Percentiles rank a stretch among this genome's conserved stretches.
phyloP scores from a whole-genome alignment of 2,888 invertebrate species.

The Laspeyria flexula region DNA sequence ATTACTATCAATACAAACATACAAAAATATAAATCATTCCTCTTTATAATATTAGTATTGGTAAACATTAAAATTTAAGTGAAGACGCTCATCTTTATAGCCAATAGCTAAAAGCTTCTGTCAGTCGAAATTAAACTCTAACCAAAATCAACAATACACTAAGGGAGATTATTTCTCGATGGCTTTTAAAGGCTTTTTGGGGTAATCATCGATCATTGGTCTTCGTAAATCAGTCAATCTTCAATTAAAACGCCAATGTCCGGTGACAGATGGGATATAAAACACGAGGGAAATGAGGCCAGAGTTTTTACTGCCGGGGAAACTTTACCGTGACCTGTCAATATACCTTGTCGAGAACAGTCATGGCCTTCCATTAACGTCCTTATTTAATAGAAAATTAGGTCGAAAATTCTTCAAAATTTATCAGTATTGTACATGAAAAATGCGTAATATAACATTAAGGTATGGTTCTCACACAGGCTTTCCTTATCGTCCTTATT shows the following conservation, averaged over 20 bases:
- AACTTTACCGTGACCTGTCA: conserved; percentile 56
- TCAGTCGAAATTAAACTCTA: conserved; percentile 20
- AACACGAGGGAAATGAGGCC: conserved; percentile 50
- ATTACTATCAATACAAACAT: too few relatives aligned
- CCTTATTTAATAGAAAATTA: conserved; percentile 15
- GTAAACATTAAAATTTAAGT: too few relatives aligned
- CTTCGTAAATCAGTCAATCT: conserved; percentile 47
- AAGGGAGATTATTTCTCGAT: too few relatives aligned
- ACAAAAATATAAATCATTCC: too few relatives aligned
- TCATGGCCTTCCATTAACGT: conserved; percentile 16
- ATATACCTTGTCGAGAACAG: conserved; percentile 40
- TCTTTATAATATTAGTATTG: too few relatives aligned
- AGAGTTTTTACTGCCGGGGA: conserved; percentile 42
- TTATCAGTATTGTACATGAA: neutral
- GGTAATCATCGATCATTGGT: neutral
- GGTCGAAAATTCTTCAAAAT: conserved; percentile 25
- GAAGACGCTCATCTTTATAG: too few relatives aligned
- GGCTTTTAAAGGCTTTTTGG: conserved; percentile 16
- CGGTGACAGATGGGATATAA: conserved; percentile 39
- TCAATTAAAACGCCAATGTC: conserved; percentile 48
- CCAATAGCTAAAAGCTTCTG: neutral
- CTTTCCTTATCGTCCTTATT: too few relatives aligned
- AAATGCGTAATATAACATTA: too few relatives aligned
- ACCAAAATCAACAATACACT: conserved; percentile 6
- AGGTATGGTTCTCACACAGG: too few relatives aligned